A percentile compares a stretch with the other conserved stretches of the same genome.
These are phyloP conservation scores for Volucella bombylans DNA, from an alignment of 2,888 invertebrate species.

Conservation along the genomic window DNA sequence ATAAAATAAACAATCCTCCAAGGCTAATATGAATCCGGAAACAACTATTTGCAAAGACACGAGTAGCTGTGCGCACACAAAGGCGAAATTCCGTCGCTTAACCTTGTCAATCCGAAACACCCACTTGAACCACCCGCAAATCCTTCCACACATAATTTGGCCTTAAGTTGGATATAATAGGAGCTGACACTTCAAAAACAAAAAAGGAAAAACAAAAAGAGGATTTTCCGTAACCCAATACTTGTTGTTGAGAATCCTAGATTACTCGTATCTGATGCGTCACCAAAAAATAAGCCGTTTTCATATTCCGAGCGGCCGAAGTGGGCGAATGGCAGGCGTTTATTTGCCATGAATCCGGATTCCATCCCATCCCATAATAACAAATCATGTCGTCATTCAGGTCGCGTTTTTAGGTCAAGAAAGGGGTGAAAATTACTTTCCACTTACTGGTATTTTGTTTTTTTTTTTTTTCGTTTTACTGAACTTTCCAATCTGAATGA, in stretches of 20 bases:
- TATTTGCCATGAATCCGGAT: conserved; percentile 3
- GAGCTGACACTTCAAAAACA: conserved; percentile 25
- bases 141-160: conserved; percentile 58
- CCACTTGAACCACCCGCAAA: conserved; percentile 25
- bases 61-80: conserved; percentile 16
- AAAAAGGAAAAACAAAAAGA: too few relatives aligned
- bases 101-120: background rate
- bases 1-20: too few relatives aligned
- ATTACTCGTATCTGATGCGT: conserved; percentile 29
- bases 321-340: background rate
- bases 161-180: conserved; percentile 46
- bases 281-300: conserved; percentile 27
- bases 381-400: conserved; percentile 46
- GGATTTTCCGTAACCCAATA: background rate
- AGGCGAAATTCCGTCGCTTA: background rate
- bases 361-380: background rate
- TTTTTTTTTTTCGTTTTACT: background rate
- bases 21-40: background rate
- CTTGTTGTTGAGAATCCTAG: conserved; percentile 17
- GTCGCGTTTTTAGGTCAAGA: conserved; percentile 50
- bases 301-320: conserved; percentile 4
- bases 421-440: conserved; percentile 41
- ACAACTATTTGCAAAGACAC: background rate
- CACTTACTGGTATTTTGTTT: too few relatives aligned
- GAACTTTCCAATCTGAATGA: background rate